These are phyloP conservation scores for Amphiura filiformis DNA, from an alignment of 35 echinoderm and acorn worm species.

Conservation along the genomic window DNA sequence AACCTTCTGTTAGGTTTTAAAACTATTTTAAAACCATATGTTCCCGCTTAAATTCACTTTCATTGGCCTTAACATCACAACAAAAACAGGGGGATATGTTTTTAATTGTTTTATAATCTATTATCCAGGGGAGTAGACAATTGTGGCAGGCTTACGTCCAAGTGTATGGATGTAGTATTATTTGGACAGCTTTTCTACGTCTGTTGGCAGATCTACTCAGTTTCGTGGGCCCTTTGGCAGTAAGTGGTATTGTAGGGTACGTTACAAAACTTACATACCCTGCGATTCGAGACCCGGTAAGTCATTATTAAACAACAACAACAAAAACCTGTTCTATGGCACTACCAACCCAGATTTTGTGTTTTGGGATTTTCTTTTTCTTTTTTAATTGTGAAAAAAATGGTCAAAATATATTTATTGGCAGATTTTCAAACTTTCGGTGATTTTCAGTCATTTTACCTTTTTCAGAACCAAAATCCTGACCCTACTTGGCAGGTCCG, in stretches of 20 bases:
- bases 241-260: conserved; percentile 6
- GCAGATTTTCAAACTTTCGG: no score
- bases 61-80: no score
- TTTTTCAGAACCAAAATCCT: no score
- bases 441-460: no score
- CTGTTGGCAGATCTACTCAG: not conserved
- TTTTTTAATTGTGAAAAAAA: not conserved
- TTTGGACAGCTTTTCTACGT: not conserved
- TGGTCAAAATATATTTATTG: not conserved
- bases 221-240: conserved; percentile 33
- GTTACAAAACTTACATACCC: not conserved
- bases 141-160: not conserved
- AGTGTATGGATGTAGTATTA: not conserved
- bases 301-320: not conserved
- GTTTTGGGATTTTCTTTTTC: not conserved
- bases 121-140: no score
- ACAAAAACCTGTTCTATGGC: not conserved
- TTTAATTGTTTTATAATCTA: no score
- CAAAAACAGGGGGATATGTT: no score
- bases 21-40: no score
- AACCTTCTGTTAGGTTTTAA: no score
- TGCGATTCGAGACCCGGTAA: not conserved
- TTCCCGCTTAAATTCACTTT: no score
- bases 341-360: no score
- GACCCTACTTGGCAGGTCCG: no score